A percentile compares a stretch with the other conserved stretches of the same genome.
phyloP scores from a whole-genome alignment of 92 coral and sea anemone genomes.

The Palythoa grandiflora region DNA sequence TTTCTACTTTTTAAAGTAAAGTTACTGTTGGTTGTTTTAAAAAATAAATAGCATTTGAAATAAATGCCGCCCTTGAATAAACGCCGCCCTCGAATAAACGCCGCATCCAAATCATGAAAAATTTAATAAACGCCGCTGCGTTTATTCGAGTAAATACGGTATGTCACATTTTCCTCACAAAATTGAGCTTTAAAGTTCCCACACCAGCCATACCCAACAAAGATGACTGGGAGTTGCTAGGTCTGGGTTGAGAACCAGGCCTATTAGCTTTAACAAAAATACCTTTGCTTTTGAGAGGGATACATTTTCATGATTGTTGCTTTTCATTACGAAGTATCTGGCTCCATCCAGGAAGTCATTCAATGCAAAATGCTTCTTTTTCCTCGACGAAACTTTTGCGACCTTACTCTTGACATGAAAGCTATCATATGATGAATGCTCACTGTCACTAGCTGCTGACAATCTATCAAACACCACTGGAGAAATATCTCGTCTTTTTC shows the following conservation, averaged over 20 bases:
- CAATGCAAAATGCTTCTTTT: slow-evolving; percentile 67
- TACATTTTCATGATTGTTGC: slow-evolving; percentile 95
- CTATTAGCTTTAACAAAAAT: background rate
- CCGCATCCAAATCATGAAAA: too few species aligned
- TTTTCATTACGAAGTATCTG: slow-evolving; percentile 96
- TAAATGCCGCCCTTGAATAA: too few species aligned
- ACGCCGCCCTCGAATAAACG: too few species aligned
- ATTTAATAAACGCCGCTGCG: too few species aligned
- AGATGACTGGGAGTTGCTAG: too few species aligned
- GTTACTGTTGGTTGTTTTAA: too few species aligned
- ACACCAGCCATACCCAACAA: too few species aligned
- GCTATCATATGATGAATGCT: slow-evolving; percentile 76
- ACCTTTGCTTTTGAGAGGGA: slow-evolving; percentile 98
- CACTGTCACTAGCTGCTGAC: slow-evolving; percentile 82
- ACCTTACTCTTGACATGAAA: slow-evolving; percentile 90
- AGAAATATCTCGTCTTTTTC: slow-evolving; percentile 77
- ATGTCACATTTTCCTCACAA: too few species aligned
- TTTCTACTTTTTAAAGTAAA: too few species aligned
- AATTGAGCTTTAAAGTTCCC: too few species aligned
- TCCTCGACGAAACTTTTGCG: slow-evolving; percentile 74
- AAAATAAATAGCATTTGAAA: too few species aligned
- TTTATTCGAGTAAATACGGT: too few species aligned
- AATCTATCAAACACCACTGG: slow-evolving; percentile 69
- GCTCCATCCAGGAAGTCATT: slow-evolving; percentile 89
- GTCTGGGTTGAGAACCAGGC: background rate